These are phyloP conservation scores for Styela clava DNA, from an alignment of 23 tunicate genomes.

Conservation along the genomic window DNA sequence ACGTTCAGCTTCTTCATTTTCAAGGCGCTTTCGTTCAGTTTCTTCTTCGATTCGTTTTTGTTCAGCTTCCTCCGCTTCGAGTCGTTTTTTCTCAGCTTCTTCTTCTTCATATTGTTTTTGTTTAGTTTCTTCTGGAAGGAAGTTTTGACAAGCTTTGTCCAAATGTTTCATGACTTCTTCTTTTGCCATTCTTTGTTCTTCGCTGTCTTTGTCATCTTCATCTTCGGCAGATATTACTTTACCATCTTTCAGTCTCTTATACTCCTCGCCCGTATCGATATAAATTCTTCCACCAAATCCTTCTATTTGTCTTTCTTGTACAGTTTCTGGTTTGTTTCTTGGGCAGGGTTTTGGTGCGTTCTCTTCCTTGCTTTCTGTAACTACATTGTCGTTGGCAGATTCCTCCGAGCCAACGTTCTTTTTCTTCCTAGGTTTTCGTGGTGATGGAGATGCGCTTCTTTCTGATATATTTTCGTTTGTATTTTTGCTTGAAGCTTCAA, in stretches of 20 bases:
- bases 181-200: neutral
- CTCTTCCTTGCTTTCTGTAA: neutral
- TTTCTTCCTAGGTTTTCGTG: neutral
- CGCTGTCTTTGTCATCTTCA: neutral
- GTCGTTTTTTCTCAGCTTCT: slow-evolving; percentile 15
- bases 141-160: neutral
- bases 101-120: neutral
- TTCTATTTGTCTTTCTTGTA: neutral
- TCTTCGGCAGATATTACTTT: neutral
- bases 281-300: slow-evolving; percentile 27
- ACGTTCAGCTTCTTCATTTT: neutral
- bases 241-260: neutral
- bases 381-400: too few relatives aligned
- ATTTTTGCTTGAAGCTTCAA: neutral
- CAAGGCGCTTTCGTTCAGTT: neutral
- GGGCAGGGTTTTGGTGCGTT: slow-evolving; percentile 8
- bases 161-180: slow-evolving; percentile 1
- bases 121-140: slow-evolving; percentile 1
- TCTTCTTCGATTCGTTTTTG: neutral
- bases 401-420: too few relatives aligned
- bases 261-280: slow-evolving; percentile 12
- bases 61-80: slow-evolving; percentile 13
- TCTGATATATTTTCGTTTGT: neutral
- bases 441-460: neutral
- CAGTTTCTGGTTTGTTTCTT: neutral